phyloP scores from a whole-genome alignment of 2,888 invertebrate species.

The Hofmannophila pseudospretella region DNA sequence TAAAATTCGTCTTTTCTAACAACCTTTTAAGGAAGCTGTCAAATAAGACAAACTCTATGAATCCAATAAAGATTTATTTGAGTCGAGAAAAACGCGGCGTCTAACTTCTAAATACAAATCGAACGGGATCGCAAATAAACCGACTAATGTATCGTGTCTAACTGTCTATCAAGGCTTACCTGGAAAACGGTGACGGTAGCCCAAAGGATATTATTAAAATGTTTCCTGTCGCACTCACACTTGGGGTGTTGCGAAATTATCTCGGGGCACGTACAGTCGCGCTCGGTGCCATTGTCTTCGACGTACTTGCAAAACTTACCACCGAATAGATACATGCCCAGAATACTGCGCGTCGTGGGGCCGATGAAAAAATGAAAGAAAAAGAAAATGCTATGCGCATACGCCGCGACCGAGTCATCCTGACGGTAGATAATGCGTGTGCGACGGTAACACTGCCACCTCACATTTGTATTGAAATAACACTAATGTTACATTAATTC shows the following conservation, averaged over 20 bases:
- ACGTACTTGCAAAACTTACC: conserved; percentile 99
- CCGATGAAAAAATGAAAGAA: conserved; percentile 75
- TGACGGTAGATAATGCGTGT: conserved; percentile 49
- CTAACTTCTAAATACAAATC: conserved; percentile 54
- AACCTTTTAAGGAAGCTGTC: conserved; percentile 27
- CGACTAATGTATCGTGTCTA: conserved; percentile 58
- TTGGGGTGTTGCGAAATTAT: conserved; percentile 91
- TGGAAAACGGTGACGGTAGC: conserved; percentile 98
- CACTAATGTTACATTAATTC: conserved; percentile 44
- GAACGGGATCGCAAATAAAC: conserved; percentile 70
- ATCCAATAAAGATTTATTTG: conserved; percentile 15
- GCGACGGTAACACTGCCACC: conserved; percentile 71
- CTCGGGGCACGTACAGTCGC: conserved; percentile 96
- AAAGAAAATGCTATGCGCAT: conserved; percentile 75
- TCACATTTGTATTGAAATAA: conserved; percentile 32
- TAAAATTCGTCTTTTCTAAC: conserved; percentile 33
- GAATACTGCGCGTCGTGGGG: conserved; percentile 87
- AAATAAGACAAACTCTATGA: conserved; percentile 45
- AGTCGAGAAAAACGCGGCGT: conserved; percentile 55
- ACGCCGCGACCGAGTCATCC: conserved; percentile 63
- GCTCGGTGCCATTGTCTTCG: conserved; percentile 88
- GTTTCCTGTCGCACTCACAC: conserved; percentile 98
- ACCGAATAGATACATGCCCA: conserved; percentile 99
- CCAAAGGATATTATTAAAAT: conserved; percentile 99
- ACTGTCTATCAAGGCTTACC: conserved; percentile 82